These are phyloP conservation scores for Ptilorrhoa leucosticta DNA, from an alignment of 2,113 vertebrate genomes.

Conservation along the genomic window DNA sequence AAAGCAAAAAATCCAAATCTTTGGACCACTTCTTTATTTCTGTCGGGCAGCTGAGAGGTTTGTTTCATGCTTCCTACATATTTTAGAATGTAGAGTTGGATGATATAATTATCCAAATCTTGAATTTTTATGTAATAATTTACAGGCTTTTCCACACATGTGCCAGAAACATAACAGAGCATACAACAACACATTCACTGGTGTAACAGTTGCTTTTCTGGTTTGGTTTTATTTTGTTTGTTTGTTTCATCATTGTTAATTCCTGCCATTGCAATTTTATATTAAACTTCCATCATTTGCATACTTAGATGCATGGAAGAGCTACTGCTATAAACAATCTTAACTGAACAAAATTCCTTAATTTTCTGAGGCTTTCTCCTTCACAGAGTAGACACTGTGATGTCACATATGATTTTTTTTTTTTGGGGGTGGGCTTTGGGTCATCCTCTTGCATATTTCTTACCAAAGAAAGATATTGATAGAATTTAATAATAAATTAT, in stretches of 20 bases:
- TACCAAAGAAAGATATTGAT: conserved; percentile 54
- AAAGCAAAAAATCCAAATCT: background rate
- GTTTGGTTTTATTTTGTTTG: background rate
- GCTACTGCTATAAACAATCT: conserved; percentile 38
- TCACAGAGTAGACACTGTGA: conserved; percentile 64
- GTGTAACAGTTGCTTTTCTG: background rate
- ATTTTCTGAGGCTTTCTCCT: conserved; percentile 60
- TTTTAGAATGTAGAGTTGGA: conserved; percentile 22
- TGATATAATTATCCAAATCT: background rate
- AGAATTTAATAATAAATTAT: conserved; percentile 57
- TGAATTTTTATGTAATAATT: conserved; percentile 24
- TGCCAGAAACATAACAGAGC: conserved; percentile 11
- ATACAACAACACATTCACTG: background rate
- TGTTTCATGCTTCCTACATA: conserved; percentile 3
- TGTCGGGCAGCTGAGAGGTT: conserved; percentile 23
- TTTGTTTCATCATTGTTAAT: conserved; percentile 2
- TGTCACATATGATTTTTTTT: conserved; percentile 31
- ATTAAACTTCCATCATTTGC: conserved; percentile 26
- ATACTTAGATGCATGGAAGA: conserved; percentile 30
- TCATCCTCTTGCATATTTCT: conserved; percentile 38
- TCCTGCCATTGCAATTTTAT: background rate
- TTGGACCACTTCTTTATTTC: background rate
- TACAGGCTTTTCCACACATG: conserved; percentile 5
- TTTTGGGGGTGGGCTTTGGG: background rate
- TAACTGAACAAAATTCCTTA: conserved; percentile 55